These are phyloP conservation scores for Lepidothrix coronata DNA, from an alignment of 2,113 vertebrate species.

Conservation along the genomic window DNA sequence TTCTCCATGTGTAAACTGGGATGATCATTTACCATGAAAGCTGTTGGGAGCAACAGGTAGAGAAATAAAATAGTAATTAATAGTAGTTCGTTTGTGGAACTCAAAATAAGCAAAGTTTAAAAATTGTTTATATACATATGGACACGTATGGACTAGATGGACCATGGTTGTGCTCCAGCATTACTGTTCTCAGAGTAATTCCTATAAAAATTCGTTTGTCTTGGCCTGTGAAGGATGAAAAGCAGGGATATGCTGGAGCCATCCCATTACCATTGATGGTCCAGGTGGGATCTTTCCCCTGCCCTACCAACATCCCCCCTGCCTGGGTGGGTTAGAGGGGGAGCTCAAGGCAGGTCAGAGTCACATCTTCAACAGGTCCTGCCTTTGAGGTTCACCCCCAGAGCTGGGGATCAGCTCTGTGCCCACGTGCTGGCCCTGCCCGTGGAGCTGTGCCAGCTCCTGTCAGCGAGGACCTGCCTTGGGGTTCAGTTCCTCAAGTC, in stretches of 20 bases:
- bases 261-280: background rate
- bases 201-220: too few species aligned
- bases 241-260: background rate
- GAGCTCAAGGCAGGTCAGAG: background rate
- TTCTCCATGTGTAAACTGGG: background rate
- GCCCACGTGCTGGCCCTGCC: background rate
- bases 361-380: background rate
- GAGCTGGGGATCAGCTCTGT: background rate
- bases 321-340: too few species aligned
- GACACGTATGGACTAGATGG: background rate
- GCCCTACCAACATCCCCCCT: slow-evolving; percentile 71
- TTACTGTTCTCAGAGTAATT: background rate
- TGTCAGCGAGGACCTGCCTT: background rate
- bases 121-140: background rate
- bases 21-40: background rate
- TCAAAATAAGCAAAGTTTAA: background rate
- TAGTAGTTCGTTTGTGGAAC: background rate
- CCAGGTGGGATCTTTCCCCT: background rate
- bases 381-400: background rate
- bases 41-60: background rate
- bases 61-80: background rate
- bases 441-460: background rate
- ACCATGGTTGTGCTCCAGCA: background rate
- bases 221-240: background rate
- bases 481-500: background rate